Conservation (phyloP, 2,113 vertebrate genomes). For the Zapus hudsonius region DNA sequence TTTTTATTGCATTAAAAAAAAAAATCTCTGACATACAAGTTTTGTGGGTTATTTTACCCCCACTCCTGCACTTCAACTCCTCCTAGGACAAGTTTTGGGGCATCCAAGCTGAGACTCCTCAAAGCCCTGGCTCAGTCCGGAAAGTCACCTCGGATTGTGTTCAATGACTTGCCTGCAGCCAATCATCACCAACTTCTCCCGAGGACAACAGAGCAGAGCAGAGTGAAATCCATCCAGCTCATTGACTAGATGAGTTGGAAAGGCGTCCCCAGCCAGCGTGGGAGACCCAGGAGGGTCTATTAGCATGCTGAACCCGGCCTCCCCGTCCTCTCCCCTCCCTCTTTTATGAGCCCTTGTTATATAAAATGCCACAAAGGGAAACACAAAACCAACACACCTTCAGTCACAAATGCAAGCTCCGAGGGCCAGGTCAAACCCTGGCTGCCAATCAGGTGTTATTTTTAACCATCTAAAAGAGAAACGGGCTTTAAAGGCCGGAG, state of each 20-base stretch:
- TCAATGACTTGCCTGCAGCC: slow-evolving; percentile 13
- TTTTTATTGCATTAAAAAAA: neutral
- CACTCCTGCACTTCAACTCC: neutral
- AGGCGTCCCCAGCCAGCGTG: slow-evolving; percentile 2
- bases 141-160: neutral
- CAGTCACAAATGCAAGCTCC: slow-evolving; percentile 41
- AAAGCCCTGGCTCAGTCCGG: neutral
- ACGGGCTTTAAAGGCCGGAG: slow-evolving; percentile 37
- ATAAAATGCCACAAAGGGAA: slow-evolving; percentile 76
- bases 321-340: slow-evolving; percentile 39
- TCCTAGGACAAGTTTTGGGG: neutral
- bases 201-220: neutral
- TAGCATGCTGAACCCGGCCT: slow-evolving; percentile 62
- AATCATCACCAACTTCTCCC: slow-evolving; percentile 59
- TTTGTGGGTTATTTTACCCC: neutral
- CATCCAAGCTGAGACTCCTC: neutral
- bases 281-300: slow-evolving; percentile 54
- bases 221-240: slow-evolving; percentile 73
- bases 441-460: slow-evolving; percentile 12
- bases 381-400: slow-evolving; percentile 34
- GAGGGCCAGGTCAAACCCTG: neutral
- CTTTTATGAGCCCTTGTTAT: slow-evolving; percentile 76
- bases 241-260: slow-evolving; percentile 56
- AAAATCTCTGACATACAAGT: neutral
- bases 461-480: slow-evolving; percentile 42